These are phyloP conservation scores for Cnemophilus loriae DNA, from an alignment of 2,113 vertebrate species.

Conservation along the genomic window DNA sequence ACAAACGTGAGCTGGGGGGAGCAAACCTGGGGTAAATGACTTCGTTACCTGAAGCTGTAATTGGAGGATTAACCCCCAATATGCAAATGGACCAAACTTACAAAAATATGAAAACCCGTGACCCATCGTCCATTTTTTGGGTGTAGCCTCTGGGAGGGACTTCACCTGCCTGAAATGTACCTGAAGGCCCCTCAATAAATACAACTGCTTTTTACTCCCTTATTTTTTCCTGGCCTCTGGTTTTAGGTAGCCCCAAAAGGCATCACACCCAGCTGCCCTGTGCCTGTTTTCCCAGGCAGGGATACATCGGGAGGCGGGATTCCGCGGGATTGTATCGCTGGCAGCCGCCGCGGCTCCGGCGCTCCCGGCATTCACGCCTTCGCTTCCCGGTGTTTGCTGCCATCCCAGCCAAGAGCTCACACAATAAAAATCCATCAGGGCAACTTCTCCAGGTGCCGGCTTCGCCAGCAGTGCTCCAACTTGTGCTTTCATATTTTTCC, in stretches of 20 bases:
- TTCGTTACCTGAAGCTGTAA: not conserved
- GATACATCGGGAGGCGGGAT: not conserved
- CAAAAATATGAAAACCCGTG: no score
- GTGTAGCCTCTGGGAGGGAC: no score
- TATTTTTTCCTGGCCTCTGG: fast-evolving
- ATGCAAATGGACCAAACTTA: no score
- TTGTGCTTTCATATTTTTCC: not conserved
- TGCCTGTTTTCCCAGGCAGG: not conserved
- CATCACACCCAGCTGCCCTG: not conserved
- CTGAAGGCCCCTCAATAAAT: not conserved
- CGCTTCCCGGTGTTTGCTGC: not conserved
- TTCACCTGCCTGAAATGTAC: no score
- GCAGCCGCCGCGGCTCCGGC: not conserved
- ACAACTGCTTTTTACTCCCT: not conserved
- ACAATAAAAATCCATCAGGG: not conserved
- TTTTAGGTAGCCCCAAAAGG: not conserved
- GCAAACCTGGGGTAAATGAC: not conserved
- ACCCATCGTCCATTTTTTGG: no score
- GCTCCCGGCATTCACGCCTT: fast-evolving
- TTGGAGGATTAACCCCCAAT: not conserved
- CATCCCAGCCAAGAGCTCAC: not conserved
- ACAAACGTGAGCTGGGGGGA: not conserved
- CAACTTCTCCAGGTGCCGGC: not conserved
- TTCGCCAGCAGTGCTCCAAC: not conserved
- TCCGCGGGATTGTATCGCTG: not conserved